Evolutionary conservation across 2,797 vertebrate species (phyloP).

Genomic region (Pangasius macronema): DNA sequence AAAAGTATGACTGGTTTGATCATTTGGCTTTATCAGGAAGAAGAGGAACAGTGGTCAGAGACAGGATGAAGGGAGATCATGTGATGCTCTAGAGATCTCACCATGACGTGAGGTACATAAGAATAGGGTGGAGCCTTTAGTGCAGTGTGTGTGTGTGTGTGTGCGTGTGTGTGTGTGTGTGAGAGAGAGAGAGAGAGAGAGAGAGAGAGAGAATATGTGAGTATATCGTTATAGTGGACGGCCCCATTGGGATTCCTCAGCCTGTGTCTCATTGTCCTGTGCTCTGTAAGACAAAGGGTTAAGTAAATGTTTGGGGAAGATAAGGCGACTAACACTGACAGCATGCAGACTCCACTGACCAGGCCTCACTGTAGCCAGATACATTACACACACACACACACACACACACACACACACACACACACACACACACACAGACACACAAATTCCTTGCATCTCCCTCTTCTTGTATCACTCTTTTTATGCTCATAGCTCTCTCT

Average conservation of each 20-base stretch:
- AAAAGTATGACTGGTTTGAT: slow-evolving; percentile 9
- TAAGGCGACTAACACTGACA: slow-evolving; percentile 83
- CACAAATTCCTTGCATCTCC: slow-evolving; percentile 35
- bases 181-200: slow-evolving; percentile 6
- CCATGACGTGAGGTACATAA: slow-evolving; percentile 36
- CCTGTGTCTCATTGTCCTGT: slow-evolving; percentile 75
- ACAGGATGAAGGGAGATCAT: background rate
- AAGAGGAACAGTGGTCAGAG: background rate
- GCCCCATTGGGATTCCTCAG: slow-evolving; percentile 67
- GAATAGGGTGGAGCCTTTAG: slow-evolving; percentile 50
- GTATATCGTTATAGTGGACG: slow-evolving; percentile 52
- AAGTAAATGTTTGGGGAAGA: slow-evolving; percentile 88
- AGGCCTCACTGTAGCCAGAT: slow-evolving; percentile 75
- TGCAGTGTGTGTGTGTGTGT: slow-evolving; percentile 11
- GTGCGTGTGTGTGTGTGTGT: slow-evolving; percentile 11
- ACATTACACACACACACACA: slow-evolving; percentile 70
- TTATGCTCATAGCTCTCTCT: background rate
- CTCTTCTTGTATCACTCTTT: slow-evolving; percentile 8
- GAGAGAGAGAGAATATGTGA: background rate
- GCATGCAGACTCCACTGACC: slow-evolving; percentile 80
- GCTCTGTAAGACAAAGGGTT: slow-evolving; percentile 85
- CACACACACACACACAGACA: slow-evolving; percentile 65
- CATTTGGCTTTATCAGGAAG: slow-evolving; percentile 2
- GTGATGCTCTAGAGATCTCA: slow-evolving; percentile 33
- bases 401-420: slow-evolving; percentile 71